phyloP scores from a whole-genome alignment of 2,113 vertebrate species.

The Suncus etruscus region DNA sequence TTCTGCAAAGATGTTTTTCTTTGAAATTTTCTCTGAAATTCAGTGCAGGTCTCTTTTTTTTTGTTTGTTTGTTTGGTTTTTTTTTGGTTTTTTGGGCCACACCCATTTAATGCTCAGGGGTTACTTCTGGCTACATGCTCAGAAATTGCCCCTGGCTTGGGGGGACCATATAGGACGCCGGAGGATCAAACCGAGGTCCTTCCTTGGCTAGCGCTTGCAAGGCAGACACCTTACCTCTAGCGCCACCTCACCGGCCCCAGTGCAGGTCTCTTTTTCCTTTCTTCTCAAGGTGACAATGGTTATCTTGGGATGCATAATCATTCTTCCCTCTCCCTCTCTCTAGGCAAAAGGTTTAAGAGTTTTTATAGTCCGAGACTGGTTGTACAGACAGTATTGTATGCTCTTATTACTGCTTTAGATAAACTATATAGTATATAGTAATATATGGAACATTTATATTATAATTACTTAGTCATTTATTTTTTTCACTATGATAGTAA shows the following conservation, averaged over 20 bases:
- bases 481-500: not conserved
- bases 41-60: too few species aligned
- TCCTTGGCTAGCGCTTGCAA: too few species aligned
- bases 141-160: too few species aligned
- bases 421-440: not conserved
- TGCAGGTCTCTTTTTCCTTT: not conserved
- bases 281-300: not conserved
- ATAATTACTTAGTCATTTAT: not conserved
- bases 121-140: too few species aligned
- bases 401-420: not conserved
- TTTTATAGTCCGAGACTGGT: not conserved
- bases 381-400: not conserved
- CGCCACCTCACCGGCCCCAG: too few species aligned
- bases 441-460: not conserved
- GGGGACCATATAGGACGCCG: too few species aligned
- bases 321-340: not conserved
- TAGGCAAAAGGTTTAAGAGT: not conserved
- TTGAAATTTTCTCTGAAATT: not conserved
- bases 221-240: too few species aligned
- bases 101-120: too few species aligned
- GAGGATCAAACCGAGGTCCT: too few species aligned
- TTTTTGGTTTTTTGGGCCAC: too few species aligned
- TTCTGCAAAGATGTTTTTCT: conserved; percentile 5
- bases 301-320: not conserved
- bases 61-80: too few species aligned